Conservation (phyloP, 2,797 vertebrate genomes). For the Carcharodon carcharias region DNA sequence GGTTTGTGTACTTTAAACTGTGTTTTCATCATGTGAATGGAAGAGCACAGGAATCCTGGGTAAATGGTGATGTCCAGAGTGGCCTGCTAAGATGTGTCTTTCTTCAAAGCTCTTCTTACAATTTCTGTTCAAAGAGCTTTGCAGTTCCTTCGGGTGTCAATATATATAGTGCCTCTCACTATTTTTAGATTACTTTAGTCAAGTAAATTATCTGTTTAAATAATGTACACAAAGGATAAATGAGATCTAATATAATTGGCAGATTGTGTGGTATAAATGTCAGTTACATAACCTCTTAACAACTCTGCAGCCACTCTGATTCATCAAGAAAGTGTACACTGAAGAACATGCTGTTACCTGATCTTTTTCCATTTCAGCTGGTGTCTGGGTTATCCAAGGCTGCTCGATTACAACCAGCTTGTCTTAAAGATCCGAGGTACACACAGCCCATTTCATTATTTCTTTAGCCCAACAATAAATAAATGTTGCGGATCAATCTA, state of each 20-base stretch:
- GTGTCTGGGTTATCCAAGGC: background rate
- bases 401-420: background rate
- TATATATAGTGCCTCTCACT: background rate
- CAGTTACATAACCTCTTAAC: conserved; percentile 24
- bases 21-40: conserved; percentile 55
- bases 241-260: conserved; percentile 28
- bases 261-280: conserved; percentile 3
- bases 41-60: conserved; percentile 50
- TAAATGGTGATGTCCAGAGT: conserved; percentile 51
- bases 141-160: background rate
- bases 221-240: conserved; percentile 25
- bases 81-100: conserved; percentile 24
- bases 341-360: conserved; percentile 22
- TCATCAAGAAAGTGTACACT: conserved; percentile 34
- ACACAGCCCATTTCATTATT: background rate
- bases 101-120: conserved; percentile 5
- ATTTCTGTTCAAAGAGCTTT: background rate
- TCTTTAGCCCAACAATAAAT: background rate
- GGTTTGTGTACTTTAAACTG: conserved; percentile 59
- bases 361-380: conserved; percentile 32
- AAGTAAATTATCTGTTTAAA: conserved; percentile 31
- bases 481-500: background rate
- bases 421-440: background rate
- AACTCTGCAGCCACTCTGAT: conserved; percentile 10
- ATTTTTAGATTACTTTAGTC: background rate